A percentile compares a stretch with the other conserved stretches of the same genome.
Conservation (phyloP, 2,888 invertebrate genomes). For the Drosophila pegasa region DNA sequence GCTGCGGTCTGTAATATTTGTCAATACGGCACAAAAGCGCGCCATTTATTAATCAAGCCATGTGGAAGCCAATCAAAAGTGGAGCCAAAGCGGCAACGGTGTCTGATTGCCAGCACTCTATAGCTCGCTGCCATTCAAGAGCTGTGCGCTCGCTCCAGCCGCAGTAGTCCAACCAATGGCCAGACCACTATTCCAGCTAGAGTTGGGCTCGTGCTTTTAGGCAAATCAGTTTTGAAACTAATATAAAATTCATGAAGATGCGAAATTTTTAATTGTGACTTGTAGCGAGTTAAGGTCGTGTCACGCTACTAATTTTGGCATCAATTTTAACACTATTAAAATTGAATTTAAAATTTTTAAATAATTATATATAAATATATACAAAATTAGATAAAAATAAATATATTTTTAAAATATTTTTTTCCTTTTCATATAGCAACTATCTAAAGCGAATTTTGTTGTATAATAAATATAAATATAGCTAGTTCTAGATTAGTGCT, state of each 20-base stretch:
- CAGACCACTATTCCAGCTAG: background rate
- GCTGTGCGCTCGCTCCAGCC: background rate
- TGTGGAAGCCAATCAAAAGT: constrained; percentile 62
- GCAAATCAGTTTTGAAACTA: background rate
- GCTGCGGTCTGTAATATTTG: constrained; percentile 46
- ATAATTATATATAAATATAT: background rate
- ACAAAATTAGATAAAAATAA: background rate
- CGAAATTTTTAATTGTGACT: too few relatives aligned
- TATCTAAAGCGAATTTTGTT: background rate
- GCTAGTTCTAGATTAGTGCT: too few relatives aligned
- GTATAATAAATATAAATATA: too few relatives aligned
- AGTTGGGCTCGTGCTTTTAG: constrained; percentile 1
- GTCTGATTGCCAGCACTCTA: constrained; percentile 33
- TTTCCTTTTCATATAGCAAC: background rate
- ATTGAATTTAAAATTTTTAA: background rate
- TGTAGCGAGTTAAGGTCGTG: too few relatives aligned
- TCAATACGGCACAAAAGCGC: constrained; percentile 59
- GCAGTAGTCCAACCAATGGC: background rate
- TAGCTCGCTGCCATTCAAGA: constrained; percentile 3
- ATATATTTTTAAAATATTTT: too few relatives aligned
- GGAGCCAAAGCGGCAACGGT: constrained; percentile 19
- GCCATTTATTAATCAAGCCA: constrained; percentile 73
- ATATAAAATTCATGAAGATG: too few relatives aligned
- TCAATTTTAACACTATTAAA: background rate
- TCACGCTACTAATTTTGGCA: too few relatives aligned